Evolutionary conservation across 2,888 invertebrate species (phyloP).

Genomic region (Apamea crenata): DNA sequence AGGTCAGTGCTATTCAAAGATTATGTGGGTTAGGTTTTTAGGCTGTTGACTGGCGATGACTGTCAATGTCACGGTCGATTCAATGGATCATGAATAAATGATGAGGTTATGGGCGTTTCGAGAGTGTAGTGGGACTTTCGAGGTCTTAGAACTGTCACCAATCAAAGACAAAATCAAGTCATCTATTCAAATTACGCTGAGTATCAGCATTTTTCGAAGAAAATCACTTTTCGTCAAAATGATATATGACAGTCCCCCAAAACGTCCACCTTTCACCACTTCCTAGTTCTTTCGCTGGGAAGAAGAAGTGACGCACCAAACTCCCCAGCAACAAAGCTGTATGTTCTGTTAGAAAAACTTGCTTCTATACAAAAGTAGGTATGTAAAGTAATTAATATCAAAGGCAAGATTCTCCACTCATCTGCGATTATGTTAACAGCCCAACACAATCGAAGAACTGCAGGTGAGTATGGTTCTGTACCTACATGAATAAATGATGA

Average conservation of each 20-base stretch:
- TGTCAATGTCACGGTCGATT: neutral
- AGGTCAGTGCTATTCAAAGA: conserved; percentile 16
- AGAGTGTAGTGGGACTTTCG: no score
- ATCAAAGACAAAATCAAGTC: neutral
- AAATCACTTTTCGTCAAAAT: no score
- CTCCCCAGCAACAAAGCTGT: no score
- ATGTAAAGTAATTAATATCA: neutral
- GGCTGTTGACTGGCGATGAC: neutral
- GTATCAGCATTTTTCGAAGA: no score
- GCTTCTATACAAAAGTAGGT: no score
- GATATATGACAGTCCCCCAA: no score
- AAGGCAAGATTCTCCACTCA: neutral
- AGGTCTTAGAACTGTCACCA: neutral
- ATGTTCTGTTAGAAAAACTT: no score
- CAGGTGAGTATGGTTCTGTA: neutral
- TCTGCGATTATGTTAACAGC: neutral
- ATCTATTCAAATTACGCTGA: no score
- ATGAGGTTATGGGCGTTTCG: neutral
- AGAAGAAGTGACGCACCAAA: no score
- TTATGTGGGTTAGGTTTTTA: neutral
- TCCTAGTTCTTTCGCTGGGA: no score
- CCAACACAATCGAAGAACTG: neutral
- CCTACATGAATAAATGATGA: no score
- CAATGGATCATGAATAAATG: neutral
- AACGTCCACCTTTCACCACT: no score